Base-by-base conservation (phyloP, 2,797 vertebrate species). In the Sebastiscus albofasciatus region DNA sequence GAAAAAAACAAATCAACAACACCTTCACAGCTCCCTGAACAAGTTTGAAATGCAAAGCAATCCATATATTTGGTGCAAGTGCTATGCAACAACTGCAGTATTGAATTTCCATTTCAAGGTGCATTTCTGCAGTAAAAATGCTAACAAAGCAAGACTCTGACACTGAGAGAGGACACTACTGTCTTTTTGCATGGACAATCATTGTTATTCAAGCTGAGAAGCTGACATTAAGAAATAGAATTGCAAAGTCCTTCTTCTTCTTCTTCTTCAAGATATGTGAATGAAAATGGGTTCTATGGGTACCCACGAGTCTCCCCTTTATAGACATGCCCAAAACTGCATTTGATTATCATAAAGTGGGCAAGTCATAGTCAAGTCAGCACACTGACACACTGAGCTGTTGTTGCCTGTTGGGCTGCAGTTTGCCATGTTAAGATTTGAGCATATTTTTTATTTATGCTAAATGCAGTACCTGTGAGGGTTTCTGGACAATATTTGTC, bases 1-100 rank as follows among this genome's bases (percentile, higher is more conserved):
- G 72, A 79, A 79, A 80, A 87, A 87, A 79, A 18, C 34, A 87
- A 49, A 52, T n/a, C 49, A 52, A 82, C 71, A 64, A 66, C 27
- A 59, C 55, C 75, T 80, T 84, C 80, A 83, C 86, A 85, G 82
- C 67, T 78, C 72, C 46, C 77, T 69, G 72, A 81, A 29, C 75
- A 87, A 67, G 78, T 75, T 13, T 34, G 7, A 66, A 84, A 49
- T 6, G 42, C 26, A 73, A 87, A 74, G 58, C 34, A 84, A 87
- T 88, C 84, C 33, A 91, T 84, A 83, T 20, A 62, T 78, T 80
- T 75, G 8, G 65, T 69, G 66, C 49, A 75, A 79, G 62, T 46
- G 59, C 46, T 76, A 33, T 36, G 76, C 81, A 84, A 77, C 68
- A 74, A 74, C 82, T 79, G 70, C 61, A 72, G 60, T 81, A 87